Evolutionary conservation across 1,140 invertebrate genomes (phyloP).

Genomic region (Ceratina japonica): DNA sequence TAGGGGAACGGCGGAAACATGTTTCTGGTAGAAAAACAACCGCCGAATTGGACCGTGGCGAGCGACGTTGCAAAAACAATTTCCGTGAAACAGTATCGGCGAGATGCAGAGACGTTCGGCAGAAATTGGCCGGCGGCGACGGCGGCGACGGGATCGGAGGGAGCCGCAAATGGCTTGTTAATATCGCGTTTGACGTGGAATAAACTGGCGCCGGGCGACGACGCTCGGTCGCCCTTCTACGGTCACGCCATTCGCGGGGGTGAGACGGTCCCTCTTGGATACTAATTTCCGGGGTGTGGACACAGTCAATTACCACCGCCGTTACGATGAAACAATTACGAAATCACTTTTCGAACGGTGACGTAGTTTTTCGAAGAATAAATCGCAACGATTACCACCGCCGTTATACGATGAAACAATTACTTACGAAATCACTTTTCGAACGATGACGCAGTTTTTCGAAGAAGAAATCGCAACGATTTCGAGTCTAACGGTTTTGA

Average conservation of each 20-base stretch:
- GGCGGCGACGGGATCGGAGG: background rate
- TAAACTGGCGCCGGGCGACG: conserved; percentile 15
- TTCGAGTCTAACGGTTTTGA: background rate
- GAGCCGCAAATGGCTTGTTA: conserved; percentile 41
- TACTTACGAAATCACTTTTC: no score
- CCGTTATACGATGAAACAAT: background rate
- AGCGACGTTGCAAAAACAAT: conserved; percentile 24
- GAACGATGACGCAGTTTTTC: background rate
- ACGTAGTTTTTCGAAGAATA: conserved; percentile 1
- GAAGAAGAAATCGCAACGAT: no score
- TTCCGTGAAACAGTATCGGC: background rate
- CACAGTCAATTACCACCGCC: no score
- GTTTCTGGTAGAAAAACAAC: conserved; percentile 4
- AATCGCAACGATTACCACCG: no score
- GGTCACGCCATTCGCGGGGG: conserved; percentile 4
- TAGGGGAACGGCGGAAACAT: background rate
- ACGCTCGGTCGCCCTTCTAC: no score
- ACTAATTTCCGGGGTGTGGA: conserved; percentile 51
- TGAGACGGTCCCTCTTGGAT: conserved; percentile 42
- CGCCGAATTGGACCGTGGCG: background rate
- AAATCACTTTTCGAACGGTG: background rate
- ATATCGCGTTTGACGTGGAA: conserved; percentile 38
- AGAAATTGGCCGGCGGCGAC: background rate
- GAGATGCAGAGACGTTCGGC: conserved; percentile 15
- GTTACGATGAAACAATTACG: background rate